Evolutionary conservation across 2,797 vertebrate species (phyloP).

Genomic region (Distichodus sexfasciatus): DNA sequence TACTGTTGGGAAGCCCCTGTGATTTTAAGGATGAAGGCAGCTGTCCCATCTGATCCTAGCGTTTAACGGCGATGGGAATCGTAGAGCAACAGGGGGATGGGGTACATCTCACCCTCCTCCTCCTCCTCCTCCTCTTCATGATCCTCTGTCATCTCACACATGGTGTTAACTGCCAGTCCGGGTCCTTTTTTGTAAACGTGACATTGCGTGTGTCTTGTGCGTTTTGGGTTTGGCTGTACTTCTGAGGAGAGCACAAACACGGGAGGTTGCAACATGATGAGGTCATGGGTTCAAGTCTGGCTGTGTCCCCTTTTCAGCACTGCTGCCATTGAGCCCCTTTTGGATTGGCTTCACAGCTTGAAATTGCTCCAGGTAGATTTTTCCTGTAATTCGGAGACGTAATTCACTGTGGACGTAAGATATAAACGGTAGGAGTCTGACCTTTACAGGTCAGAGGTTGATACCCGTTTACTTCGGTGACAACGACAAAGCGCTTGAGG

Average conservation of each 20-base stretch:
- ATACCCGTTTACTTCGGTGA: constrained; percentile 26
- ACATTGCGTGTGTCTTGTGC: not conserved
- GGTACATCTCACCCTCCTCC: constrained; percentile 14
- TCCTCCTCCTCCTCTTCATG: too few relatives aligned
- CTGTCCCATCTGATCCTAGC: constrained; percentile 9
- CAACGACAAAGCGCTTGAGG: too few relatives aligned
- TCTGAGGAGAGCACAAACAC: constrained; percentile 12
- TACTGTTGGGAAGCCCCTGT: not conserved
- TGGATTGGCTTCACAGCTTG: too few relatives aligned
- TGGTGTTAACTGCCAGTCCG: not conserved
- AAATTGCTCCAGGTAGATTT: too few relatives aligned
- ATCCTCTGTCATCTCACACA: not conserved
- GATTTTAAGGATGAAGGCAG: constrained; percentile 17
- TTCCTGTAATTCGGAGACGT: too few relatives aligned
- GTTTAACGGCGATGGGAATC: not conserved
- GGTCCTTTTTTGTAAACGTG: not conserved
- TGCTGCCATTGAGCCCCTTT: too few relatives aligned
- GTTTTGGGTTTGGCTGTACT: constrained; percentile 25
- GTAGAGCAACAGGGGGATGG: constrained; percentile 22
- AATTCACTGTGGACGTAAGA: constrained; percentile 12
- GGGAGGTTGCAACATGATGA: too few relatives aligned
- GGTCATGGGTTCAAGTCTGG: too few relatives aligned
- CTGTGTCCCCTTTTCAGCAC: too few relatives aligned
- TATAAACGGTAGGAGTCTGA: constrained; percentile 7
- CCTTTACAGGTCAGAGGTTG: constrained; percentile 26